Conservation (phyloP, 2,888 invertebrate species). For the Himalopsyche kuldschensis region DNA sequence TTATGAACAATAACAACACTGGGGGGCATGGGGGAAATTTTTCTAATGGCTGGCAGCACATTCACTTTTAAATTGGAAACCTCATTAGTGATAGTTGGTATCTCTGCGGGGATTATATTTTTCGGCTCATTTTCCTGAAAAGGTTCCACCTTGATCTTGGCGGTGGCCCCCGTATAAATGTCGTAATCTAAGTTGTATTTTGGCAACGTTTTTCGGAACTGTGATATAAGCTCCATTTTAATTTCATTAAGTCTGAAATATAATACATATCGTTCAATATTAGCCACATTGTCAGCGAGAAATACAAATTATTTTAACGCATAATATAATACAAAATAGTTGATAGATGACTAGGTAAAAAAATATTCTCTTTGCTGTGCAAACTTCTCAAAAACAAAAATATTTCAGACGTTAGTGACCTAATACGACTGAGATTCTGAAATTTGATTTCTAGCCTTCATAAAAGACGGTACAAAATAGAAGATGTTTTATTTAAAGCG, state of each 20-base stretch:
- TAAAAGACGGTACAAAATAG: too few relatives aligned
- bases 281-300: too few relatives aligned
- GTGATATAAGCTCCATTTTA: constrained; percentile 43
- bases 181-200: not conserved
- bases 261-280: too few relatives aligned
- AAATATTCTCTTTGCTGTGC: not conserved
- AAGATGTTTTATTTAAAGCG: too few relatives aligned
- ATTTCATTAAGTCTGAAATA: constrained; percentile 47
- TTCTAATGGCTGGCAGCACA: not conserved
- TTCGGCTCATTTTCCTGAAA: not conserved
- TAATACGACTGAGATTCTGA: too few relatives aligned
- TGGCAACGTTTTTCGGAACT: constrained; percentile 42
- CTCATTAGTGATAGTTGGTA: not conserved
- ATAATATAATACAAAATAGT: too few relatives aligned
- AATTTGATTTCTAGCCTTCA: too few relatives aligned
- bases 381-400: too few relatives aligned
- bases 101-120: not conserved
- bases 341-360: too few relatives aligned
- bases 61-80: not conserved
- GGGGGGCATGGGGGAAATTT: constrained; percentile 47
- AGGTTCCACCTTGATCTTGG: not conserved
- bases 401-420: too few relatives aligned
- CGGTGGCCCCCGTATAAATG: not conserved
- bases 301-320: too few relatives aligned
- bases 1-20: constrained; percentile 46